Evolutionary conservation across 2,888 invertebrate species (phyloP), one percentile per base, ranked within the genome.

Genomic region (Andrena chrysosceles): DNA sequence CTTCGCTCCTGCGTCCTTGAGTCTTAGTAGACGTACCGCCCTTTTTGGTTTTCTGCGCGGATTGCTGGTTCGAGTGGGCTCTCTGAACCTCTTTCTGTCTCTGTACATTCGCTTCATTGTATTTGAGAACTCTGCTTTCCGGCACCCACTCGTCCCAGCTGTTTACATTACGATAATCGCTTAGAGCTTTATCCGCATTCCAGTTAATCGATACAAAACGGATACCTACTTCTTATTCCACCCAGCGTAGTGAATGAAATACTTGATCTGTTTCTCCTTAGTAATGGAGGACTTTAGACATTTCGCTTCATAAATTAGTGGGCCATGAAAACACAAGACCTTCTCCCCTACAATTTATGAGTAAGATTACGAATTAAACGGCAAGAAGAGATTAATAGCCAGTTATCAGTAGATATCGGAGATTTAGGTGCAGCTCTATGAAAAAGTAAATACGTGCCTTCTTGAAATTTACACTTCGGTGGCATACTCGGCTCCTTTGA

Each of bases 241-340:
- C 1, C 99, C 99, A 87, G 98, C 98, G 94, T 99, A 99, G 94
- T 99, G 99, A 86, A 99, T 98, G 81, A 98, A 96, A 94, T 99
- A 99, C 92, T 97, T 96, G 7, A 98, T 95, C 94, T 97, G 96
- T 94, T 98, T 98, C 89, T 98, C 98, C 93, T 98, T 98, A 2
- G 96, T 96, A 85, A 97, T 95, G 72, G 96, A 96, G 86, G 96
- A 96, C 94, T 98, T 98, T 33, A 99, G 95, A 92, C 98, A 98
- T 96, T 99, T 99, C 52, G 99, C 99, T 95, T 99, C 99, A 93
- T 99, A 99, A 88, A 99, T 97, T 35, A 99, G 95, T 2, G 99
- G 99, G 0, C 99, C 99, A 94, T 99, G 99, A 93, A 98, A 99
- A 94, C 99, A 99, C 35, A 99, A 94, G 8, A 99, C 98, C 93